These are phyloP conservation scores for Lonchura striata DNA, from an alignment of 2,113 vertebrate genomes.

Conservation along the genomic window DNA sequence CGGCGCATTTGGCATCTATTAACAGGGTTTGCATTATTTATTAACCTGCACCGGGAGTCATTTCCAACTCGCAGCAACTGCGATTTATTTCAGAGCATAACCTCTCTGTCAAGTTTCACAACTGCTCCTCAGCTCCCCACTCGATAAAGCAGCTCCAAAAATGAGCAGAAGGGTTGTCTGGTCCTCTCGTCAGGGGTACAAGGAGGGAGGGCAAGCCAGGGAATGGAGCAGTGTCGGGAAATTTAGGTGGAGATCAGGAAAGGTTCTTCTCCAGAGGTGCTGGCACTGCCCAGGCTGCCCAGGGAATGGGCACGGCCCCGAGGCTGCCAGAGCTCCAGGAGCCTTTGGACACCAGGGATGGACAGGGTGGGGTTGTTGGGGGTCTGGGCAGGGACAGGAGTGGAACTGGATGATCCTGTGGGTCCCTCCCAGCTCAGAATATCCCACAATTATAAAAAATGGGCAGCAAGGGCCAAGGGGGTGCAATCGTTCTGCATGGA, in stretches of 20 bases:
- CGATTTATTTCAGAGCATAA: neutral
- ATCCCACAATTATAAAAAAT: neutral
- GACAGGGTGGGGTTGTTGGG: neutral
- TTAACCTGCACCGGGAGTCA: slow-evolving; percentile 41
- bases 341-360: neutral
- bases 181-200: fast-evolving
- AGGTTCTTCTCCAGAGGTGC: neutral
- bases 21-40: slow-evolving; percentile 58
- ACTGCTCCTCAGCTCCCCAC: neutral
- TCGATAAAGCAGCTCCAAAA: neutral
- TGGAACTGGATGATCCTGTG: fast-evolving
- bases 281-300: neutral
- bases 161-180: neutral
- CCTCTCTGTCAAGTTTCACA: neutral
- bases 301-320: neutral
- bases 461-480: neutral
- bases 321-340: neutral
- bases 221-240: neutral
- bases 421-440: neutral
- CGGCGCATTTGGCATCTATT: slow-evolving; percentile 6
- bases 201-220: neutral
- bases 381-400: neutral
- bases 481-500: fast-evolving
- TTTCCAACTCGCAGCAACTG: neutral
- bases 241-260: fast-evolving